Base-by-base conservation (phyloP, 2,888 invertebrate genomes). In the Lithophane semibrunnea region DNA sequence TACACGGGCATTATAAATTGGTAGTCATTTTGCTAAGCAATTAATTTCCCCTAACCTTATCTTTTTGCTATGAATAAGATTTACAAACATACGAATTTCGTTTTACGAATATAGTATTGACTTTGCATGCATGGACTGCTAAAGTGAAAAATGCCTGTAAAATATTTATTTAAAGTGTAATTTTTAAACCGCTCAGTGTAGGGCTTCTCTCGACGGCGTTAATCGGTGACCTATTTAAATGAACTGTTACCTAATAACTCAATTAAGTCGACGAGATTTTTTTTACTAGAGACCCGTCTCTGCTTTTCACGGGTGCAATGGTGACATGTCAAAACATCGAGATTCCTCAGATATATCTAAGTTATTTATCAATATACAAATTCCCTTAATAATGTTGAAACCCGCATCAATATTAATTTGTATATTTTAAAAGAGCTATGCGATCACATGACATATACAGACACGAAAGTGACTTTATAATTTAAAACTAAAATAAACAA, bases 171-270 rank as follows among this genome's bases (percentile, higher is more conserved):
- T 13, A 49, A 21, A 42, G 24, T 12, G 18, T 3, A 42, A 2
- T 47, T 54, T 67, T 56, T 44, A 66, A 70, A 67, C 70, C 13
- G 52, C 12, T 5, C 18, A 12, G 1, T 52, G 21, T 77, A 63
- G 21, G 80, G 85, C 78, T 80, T 85, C 80, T 0, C 44, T 3
- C 3, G 49, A 42, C 70, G 18, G 72, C 64, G 47, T 74, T 82
- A 76, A 84, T 68, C 66, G 56, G 49, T 84, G 82, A 84, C 84
- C 74, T 70, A 56, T n/a, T 60, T 47, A 65, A 65, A 80, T 75
- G 47, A 79, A 68, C 73, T 52, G 56, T 64, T 7, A 58, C 58
- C 13, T 68, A 61, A 65, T 83, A 85, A 85, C 73, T 77, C 70
- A 71, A 80, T 84, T 85, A 84, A n/a, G 42, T 68, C 13, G 13